Base-by-base conservation (phyloP, 2,888 invertebrate species). In the Aethes cnicana region DNA sequence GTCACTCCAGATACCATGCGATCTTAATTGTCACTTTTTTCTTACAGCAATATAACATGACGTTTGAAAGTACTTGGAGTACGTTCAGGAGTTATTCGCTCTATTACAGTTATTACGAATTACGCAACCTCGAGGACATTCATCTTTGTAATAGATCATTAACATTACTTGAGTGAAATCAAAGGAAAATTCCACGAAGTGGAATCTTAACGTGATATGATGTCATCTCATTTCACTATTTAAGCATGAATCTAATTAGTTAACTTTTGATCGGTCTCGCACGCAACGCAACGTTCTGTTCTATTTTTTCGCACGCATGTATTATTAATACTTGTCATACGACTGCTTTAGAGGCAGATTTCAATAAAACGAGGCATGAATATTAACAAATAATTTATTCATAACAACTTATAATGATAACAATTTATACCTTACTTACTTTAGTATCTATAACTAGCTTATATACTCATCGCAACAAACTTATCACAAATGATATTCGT, bases 101-200 rank as follows among this genome's bases (percentile, higher is more conserved):
- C 50, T 32, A 20, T 42, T 49, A 8, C 44, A 32, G n/a, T 11
- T 9, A 30, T 44, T 23, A 44, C 32, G 42, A 12, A 52, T 46
- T 35, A 32, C 32, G 37, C 44, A 37, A 56, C 58, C 54, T 61
- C 35, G 47, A 47, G 63, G 59, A 61, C 62, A 62, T 61, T 62
- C 56, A 61, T 64, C 63, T 63, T 37, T 59, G 61, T 59, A 62
- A 62, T 57, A 57, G 62, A 62, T 65, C 60, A 65, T 73, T 68
- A 69, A 63, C 64, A 72, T 76, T 65, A 64, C 59, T 74, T 39
- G 43, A 69, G 75, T 65, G 77, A 78, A 76, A 78, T 69, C 70
- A 64, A 47, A 62, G 54, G 64, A 66, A 64, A 66, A 63, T 68
- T 64, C 68, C 61, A 53, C 54, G 47, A 44, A 49, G 58, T 57